These are phyloP conservation scores for Aethina tumida DNA, from an alignment of 1,140 invertebrate genomes.

Conservation along the genomic window DNA sequence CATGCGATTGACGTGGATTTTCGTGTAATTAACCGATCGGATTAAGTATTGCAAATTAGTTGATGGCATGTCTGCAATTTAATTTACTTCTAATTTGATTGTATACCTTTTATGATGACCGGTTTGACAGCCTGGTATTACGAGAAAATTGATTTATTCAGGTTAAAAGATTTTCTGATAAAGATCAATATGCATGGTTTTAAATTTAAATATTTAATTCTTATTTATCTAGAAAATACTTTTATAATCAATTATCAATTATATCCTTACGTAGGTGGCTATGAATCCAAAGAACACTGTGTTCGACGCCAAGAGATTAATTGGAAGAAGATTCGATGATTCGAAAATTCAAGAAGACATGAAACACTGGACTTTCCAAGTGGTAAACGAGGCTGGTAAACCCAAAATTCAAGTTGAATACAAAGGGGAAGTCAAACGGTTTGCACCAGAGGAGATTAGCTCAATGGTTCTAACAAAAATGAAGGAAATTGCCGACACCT, in stretches of 20 bases:
- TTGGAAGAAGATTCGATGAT: slow-evolving; percentile 57
- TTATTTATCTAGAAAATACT: too few relatives aligned
- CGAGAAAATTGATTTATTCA: too few relatives aligned
- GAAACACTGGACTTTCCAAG: slow-evolving; percentile 73
- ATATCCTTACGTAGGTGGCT: slow-evolving; percentile 20
- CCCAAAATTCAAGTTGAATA: slow-evolving; percentile 69
- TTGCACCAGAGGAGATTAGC: slow-evolving; percentile 78
- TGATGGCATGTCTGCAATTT: too few relatives aligned
- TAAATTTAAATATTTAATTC: too few relatives aligned
- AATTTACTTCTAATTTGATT: too few relatives aligned
- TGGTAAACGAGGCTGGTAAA: slow-evolving; percentile 56
- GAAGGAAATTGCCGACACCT: slow-evolving; percentile 50
- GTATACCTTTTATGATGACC: too few relatives aligned
- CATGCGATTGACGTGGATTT: too few relatives aligned
- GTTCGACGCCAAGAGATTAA: slow-evolving; percentile 54
- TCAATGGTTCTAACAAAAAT: slow-evolving; percentile 57
- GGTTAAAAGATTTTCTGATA: too few relatives aligned
- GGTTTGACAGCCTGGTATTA: too few relatives aligned
- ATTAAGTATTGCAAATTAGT: too few relatives aligned
- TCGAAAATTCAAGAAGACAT: slow-evolving; percentile 62
- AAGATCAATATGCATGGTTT: too few relatives aligned
- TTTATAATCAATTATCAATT: slow-evolving; percentile 3
- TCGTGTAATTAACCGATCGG: too few relatives aligned
- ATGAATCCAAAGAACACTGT: slow-evolving; percentile 77
- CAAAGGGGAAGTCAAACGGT: slow-evolving; percentile 64